phyloP scores from a whole-genome alignment of 2,888 invertebrate species.

The Ectemnius cavifrons region DNA sequence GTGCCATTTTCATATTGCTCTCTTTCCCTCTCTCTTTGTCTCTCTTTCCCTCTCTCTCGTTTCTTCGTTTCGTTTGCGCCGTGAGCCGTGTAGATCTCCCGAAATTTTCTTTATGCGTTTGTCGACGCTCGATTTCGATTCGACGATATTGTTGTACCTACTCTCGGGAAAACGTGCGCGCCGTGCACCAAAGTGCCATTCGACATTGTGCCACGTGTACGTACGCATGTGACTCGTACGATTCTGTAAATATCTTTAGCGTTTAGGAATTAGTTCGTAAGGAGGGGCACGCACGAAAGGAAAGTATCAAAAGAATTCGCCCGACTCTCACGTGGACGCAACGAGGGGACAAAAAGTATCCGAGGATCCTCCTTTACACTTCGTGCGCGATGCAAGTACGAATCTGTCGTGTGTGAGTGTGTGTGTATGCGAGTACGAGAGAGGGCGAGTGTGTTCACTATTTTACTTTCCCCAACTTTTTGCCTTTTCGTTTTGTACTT shows the following conservation, averaged over 20 bases:
- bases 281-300: constrained; percentile 37
- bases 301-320: constrained; percentile 50
- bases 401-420: background rate
- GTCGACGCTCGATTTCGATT: background rate
- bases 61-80: constrained; percentile 18
- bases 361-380: constrained; percentile 26
- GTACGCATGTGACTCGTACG: constrained; percentile 21
- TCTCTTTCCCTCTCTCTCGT: background rate
- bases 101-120: background rate
- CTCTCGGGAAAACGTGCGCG: constrained; percentile 28
- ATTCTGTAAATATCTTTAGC: constrained; percentile 42
- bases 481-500: constrained; percentile 48
- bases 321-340: constrained; percentile 31
- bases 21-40: background rate
- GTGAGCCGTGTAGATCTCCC: background rate
- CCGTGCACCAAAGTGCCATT: constrained; percentile 71
- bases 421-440: constrained; percentile 1
- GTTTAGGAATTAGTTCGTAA: constrained; percentile 33
- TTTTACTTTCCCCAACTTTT: constrained; percentile 41
- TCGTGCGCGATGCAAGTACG: constrained; percentile 1
- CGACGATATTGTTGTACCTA: background rate
- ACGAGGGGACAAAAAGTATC: constrained; percentile 35
- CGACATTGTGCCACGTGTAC: constrained; percentile 39
- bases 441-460: constrained; percentile 30
- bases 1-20: constrained; percentile 70